phyloP scores from a whole-genome alignment of 1,140 invertebrate genomes.

The Neelides sp. region DNA sequence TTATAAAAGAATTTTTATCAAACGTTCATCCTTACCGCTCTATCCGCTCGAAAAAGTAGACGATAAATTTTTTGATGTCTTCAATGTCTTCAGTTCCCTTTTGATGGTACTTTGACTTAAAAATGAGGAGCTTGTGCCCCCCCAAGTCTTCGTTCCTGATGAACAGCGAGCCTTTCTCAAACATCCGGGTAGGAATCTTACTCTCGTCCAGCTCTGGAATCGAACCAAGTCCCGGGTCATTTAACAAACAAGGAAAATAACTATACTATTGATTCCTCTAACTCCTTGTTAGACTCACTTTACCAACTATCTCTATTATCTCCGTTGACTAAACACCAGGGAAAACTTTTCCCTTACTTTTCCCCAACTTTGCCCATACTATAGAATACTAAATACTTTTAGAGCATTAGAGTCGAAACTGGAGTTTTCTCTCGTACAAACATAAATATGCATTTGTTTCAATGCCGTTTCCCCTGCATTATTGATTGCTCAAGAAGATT shows the following conservation, averaged over 20 bases:
- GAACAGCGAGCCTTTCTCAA: conserved; percentile 63
- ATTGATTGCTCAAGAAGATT: too few relatives aligned
- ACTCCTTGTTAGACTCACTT: too few relatives aligned
- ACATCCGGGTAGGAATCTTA: conserved; percentile 19
- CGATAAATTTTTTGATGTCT: conserved; percentile 62
- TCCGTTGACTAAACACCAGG: too few relatives aligned
- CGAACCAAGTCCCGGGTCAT: too few relatives aligned
- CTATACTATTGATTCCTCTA: not conserved
- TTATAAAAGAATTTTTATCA: conserved; percentile 5
- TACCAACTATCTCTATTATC: too few relatives aligned
- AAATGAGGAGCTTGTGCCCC: conserved; percentile 59
- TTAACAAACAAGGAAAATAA: conserved; percentile 6
- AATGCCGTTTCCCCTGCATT: too few relatives aligned
- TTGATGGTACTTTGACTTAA: conserved; percentile 58
- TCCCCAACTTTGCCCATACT: too few relatives aligned
- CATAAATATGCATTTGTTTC: too few relatives aligned
- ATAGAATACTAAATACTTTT: too few relatives aligned
- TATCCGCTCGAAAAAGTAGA: conserved; percentile 76
- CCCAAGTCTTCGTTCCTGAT: conserved; percentile 63
- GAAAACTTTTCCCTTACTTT: too few relatives aligned
- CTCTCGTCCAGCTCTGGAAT: conserved; percentile 24
- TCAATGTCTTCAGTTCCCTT: conserved; percentile 61
- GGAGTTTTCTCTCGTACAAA: too few relatives aligned
- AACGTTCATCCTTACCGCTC: conserved; percentile 46
- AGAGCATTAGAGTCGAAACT: too few relatives aligned